A percentile compares a stretch with the other conserved stretches of the same genome.
Conservation (phyloP, 2,113 vertebrate genomes). For the Leptobrachium ailaonicum region DNA sequence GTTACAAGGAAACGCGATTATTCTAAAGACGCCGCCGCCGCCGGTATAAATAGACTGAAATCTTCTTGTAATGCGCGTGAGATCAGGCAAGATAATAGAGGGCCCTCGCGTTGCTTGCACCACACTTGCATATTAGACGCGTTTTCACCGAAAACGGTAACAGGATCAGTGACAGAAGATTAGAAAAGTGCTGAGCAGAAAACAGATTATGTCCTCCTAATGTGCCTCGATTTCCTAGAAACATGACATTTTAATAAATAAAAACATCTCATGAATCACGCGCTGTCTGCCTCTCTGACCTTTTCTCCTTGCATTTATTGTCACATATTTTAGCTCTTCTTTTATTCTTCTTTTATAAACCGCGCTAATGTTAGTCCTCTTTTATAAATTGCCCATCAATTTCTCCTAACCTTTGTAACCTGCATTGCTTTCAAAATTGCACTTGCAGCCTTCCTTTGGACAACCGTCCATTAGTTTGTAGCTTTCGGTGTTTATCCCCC, state of each 20-base stretch:
- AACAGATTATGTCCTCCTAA: constrained; percentile 45
- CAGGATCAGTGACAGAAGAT: constrained; percentile 29
- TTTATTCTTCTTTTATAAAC: constrained; percentile 32
- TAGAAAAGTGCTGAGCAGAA: constrained; percentile 26
- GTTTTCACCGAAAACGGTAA: neutral
- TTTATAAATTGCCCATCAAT: constrained; percentile 33
- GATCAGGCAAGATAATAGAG: no score
- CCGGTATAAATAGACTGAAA: no score
- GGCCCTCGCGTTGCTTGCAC: no score
- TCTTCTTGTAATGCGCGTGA: no score
- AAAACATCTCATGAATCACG: constrained; percentile 44
- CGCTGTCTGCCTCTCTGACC: constrained; percentile 41
- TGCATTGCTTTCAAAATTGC: constrained; percentile 26
- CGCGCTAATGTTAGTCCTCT: constrained; percentile 12
- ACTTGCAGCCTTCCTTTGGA: constrained; percentile 1
- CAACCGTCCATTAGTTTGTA: constrained; percentile 31
- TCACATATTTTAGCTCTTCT: constrained; percentile 43
- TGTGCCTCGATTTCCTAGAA: constrained; percentile 36
- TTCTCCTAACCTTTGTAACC: constrained; percentile 37
- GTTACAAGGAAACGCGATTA: no score
- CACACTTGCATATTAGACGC: no score
- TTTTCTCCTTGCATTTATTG: constrained; percentile 48
- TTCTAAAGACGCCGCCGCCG: no score
- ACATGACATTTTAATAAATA: constrained; percentile 51
- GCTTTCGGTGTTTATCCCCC: neutral